Conservation (phyloP, 2,888 invertebrate genomes). For the Chrysina gloriosa region DNA sequence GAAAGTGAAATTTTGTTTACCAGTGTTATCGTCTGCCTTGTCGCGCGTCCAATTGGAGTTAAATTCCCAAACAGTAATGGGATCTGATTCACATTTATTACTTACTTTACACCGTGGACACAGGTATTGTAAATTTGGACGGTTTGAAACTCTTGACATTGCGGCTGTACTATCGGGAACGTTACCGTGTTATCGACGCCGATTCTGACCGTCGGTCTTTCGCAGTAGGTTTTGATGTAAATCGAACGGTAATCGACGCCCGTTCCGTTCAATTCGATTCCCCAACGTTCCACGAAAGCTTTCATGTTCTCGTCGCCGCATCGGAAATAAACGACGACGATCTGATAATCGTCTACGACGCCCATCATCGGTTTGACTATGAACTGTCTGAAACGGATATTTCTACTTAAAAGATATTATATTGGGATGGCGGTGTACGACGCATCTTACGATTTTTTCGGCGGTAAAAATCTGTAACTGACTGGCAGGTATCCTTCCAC, state of each 20-base stretch:
- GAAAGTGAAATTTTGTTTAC: no score
- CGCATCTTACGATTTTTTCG: slow-evolving; percentile 57
- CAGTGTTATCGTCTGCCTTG: no score
- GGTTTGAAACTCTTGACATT: slow-evolving; percentile 55
- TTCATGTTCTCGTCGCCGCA: slow-evolving; percentile 54
- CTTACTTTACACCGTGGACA: slow-evolving; percentile 61
- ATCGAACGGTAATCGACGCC: slow-evolving; percentile 57
- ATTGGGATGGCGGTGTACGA: not conserved
- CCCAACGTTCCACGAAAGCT: slow-evolving; percentile 64
- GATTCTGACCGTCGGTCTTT: slow-evolving; percentile 59
- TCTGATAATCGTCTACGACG: slow-evolving; percentile 60
- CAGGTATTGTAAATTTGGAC: slow-evolving; percentile 62
- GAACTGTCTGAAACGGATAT: slow-evolving; percentile 58
- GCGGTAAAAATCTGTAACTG: slow-evolving; percentile 64
- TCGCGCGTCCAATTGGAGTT: no score
- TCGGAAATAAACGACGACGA: slow-evolving; percentile 62
- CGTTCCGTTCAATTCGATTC: slow-evolving; percentile 63
- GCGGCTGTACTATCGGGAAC: slow-evolving; percentile 61
- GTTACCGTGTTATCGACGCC: slow-evolving; percentile 57
- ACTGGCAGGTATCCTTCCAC: slow-evolving; percentile 62
- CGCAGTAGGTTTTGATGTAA: slow-evolving; percentile 62
- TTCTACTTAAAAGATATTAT: not conserved
- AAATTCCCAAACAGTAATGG: no score
- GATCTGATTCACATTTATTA: no score
- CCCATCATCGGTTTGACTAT: slow-evolving; percentile 65